Evolutionary conservation across 2,113 vertebrate species (phyloP).

Genomic region (Scophthalmus maximus): DNA sequence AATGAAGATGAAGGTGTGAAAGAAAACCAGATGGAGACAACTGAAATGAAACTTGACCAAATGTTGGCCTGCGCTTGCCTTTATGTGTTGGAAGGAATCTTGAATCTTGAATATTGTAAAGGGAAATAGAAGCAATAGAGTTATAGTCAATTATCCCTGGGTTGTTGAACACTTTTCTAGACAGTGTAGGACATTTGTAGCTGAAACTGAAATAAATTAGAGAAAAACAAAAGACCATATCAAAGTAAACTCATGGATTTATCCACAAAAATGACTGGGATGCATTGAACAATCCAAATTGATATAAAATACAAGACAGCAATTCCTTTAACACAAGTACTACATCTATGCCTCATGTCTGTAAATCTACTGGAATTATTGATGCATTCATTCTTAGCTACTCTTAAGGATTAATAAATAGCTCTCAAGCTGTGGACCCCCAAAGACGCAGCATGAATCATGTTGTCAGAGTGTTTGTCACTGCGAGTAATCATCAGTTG

Average conservation of each 20-base stretch:
- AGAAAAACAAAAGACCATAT: too few species aligned
- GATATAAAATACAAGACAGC: too few species aligned
- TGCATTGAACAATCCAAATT: not conserved
- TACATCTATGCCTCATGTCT: not conserved
- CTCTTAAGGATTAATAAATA: not conserved
- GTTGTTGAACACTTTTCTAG: not conserved
- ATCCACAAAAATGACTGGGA: not conserved
- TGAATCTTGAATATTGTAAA: not conserved
- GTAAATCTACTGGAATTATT: not conserved
- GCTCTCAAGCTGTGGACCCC: not conserved
- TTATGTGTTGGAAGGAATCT: not conserved
- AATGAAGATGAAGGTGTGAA: not conserved
- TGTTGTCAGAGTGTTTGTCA: conserved; percentile 1
- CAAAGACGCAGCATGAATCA: conserved; percentile 24
- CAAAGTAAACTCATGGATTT: too few species aligned
- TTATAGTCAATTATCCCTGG: not conserved
- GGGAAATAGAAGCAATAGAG: not conserved
- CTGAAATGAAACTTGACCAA: not conserved
- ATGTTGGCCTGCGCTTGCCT: not conserved
- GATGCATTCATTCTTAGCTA: not conserved
- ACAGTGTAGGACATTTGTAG: too few species aligned
- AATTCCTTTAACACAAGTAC: not conserved
- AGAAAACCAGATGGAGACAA: not conserved
- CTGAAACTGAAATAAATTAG: too few species aligned
- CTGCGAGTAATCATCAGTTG: conserved; percentile 4